phyloP scores from a whole-genome alignment of 1,140 invertebrate species.

The Drosophila nikananu region DNA sequence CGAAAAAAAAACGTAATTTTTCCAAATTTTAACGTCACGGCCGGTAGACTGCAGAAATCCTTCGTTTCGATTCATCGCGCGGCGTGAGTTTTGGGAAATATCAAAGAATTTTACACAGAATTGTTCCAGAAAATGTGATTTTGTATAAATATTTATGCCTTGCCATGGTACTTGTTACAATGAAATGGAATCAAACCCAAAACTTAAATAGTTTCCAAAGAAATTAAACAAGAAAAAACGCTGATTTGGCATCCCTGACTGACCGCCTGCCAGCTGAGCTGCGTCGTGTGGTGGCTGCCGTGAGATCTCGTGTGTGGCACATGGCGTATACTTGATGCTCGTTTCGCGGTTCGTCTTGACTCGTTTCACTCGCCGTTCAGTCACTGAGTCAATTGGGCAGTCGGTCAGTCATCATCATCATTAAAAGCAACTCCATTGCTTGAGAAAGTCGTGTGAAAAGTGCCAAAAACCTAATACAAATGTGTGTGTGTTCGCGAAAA shows the following conservation, averaged over 20 bases:
- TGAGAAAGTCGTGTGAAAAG: conserved; percentile 8
- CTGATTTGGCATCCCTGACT: conserved; percentile 4
- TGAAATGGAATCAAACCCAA: background rate
- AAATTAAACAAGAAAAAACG: background rate
- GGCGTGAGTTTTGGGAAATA: conserved; percentile 4
- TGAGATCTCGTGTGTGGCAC: conserved; percentile 32
- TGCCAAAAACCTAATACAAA: conserved; percentile 33
- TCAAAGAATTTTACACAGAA: background rate
- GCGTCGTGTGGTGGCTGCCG: conserved; percentile 60
- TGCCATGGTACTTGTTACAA: background rate
- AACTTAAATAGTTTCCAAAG: background rate
- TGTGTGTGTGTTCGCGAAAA: conserved; percentile 47
- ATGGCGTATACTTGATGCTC: conserved; percentile 19
- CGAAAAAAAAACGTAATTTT: background rate
- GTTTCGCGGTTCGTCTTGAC: conserved; percentile 6
- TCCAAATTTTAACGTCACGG: conserved; percentile 6
- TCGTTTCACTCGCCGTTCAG: conserved; percentile 12
- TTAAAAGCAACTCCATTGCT: conserved; percentile 25
- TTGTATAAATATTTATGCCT: background rate
- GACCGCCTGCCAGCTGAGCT: conserved; percentile 66
- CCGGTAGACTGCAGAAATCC: conserved; percentile 4
- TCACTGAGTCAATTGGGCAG: conserved; percentile 22
- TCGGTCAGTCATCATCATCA: conserved; percentile 4
- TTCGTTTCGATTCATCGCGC: background rate
- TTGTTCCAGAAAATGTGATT: background rate